Conservation (phyloP, 1,140 invertebrate species). For the Polyergus mexicanus region DNA sequence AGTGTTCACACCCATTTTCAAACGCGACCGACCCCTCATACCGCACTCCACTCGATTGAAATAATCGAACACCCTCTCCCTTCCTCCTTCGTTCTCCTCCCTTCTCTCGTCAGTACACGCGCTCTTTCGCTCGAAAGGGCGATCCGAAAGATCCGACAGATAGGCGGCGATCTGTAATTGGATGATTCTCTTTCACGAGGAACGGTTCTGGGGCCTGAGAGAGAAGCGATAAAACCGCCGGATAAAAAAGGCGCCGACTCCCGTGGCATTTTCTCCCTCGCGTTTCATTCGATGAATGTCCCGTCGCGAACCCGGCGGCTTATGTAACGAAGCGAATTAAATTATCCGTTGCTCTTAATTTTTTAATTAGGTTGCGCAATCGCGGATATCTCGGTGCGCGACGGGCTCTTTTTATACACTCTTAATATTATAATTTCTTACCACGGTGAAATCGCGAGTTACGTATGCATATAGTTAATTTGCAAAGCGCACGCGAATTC, state of each 20-base stretch:
- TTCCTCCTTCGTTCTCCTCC: no score
- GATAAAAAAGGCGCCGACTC: constrained; percentile 56
- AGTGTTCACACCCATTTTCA: constrained; percentile 77
- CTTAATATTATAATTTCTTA: not conserved
- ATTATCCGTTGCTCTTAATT: constrained; percentile 37
- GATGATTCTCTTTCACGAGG: constrained; percentile 85
- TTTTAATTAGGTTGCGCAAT: constrained; percentile 57
- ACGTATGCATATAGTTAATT: constrained; percentile 6
- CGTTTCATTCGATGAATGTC: not conserved
- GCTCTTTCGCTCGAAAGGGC: constrained; percentile 48
- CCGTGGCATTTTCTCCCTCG: constrained; percentile 58
- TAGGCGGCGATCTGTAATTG: constrained; percentile 80
- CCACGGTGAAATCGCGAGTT: constrained; percentile 1
- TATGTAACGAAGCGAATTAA: constrained; percentile 43
- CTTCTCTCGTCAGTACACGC: constrained; percentile 6
- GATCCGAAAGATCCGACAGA: constrained; percentile 76
- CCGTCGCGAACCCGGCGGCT: not conserved
- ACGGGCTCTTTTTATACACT: not conserved
- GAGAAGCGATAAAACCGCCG: constrained; percentile 76
- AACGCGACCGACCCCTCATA: constrained; percentile 67
- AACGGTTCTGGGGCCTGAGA: constrained; percentile 77
- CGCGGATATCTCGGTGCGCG: not conserved
- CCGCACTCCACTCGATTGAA: constrained; percentile 61
- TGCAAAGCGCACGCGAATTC: not conserved
- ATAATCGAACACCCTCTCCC: constrained; percentile 80